phyloP scores from a whole-genome alignment of 2,888 invertebrate genomes.

The Campopleginae sp. region DNA sequence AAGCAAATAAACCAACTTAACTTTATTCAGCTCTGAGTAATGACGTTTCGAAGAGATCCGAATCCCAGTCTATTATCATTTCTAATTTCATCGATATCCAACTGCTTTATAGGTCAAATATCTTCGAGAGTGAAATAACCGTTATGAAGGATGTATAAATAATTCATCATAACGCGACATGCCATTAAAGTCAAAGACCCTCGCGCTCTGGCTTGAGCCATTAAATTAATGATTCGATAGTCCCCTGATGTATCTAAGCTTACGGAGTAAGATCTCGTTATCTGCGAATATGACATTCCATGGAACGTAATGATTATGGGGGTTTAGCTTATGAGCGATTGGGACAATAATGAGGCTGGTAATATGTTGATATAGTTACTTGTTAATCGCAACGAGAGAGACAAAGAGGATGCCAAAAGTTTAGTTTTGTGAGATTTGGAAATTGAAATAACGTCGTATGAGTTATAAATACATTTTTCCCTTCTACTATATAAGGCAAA shows the following conservation, averaged over 20 bases:
- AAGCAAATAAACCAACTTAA: neutral
- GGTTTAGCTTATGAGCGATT: neutral
- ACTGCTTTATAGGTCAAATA: neutral
- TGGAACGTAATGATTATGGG: neutral
- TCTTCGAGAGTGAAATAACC: neutral
- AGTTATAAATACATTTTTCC: neutral
- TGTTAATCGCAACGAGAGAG: neutral
- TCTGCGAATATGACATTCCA: neutral
- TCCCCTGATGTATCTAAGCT: neutral
- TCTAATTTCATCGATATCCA: neutral
- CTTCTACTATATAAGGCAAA: neutral
- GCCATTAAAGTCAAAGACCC: neutral
- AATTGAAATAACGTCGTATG: neutral
- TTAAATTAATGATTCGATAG: slow-evolving; percentile 11
- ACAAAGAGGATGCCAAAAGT: neutral
- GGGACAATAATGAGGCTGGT: neutral
- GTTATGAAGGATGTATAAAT: neutral
- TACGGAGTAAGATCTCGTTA: neutral
- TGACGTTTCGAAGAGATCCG: neutral
- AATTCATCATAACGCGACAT: neutral
- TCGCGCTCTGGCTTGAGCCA: neutral
- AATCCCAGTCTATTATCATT: neutral
- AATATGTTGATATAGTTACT: neutral
- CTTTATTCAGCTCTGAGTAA: neutral
- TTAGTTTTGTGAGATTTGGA: neutral